phyloP scores from a whole-genome alignment of 1,140 invertebrate genomes.

The Notospermus geniculatus region DNA sequence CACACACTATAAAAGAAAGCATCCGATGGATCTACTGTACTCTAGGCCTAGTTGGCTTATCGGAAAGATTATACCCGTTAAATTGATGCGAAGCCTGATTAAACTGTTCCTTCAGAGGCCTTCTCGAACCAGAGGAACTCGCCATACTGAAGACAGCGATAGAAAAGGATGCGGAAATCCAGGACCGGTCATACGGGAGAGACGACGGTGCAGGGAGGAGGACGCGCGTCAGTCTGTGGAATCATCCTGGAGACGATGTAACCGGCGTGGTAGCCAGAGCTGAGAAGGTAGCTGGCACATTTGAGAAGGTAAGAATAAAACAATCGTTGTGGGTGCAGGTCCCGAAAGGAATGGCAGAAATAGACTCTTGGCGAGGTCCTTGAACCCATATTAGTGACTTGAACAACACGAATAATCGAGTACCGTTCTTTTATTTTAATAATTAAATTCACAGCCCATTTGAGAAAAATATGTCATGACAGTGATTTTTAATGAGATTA shows the following conservation, averaged over 20 bases:
- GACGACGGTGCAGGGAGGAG: conserved; percentile 23
- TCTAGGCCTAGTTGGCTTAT: too few species aligned
- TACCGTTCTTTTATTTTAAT: background rate
- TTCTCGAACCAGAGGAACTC: conserved; percentile 5
- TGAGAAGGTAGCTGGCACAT: conserved; percentile 36
- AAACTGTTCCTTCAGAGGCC: background rate
- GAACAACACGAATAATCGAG: background rate
- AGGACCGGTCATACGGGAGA: background rate
- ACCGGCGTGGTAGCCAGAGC: conserved; percentile 38
- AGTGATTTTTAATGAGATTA: too few species aligned
- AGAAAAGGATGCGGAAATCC: background rate
- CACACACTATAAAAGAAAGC: too few species aligned
- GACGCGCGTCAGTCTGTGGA: conserved; percentile 32
- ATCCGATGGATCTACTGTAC: too few species aligned
- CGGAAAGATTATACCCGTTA: background rate
- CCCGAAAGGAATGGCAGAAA: too few species aligned
- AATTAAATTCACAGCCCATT: background rate
- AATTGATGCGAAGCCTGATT: background rate
- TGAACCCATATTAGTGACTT: background rate
- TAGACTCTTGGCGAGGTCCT: too few species aligned
- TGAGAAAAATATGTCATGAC: too few species aligned
- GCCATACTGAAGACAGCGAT: background rate
- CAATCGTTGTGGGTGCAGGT: too few species aligned
- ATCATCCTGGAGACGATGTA: conserved; percentile 42
- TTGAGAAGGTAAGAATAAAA: conserved; percentile 37